Evolutionary conservation across 2,113 vertebrate species (phyloP).

Genomic region (Sebastes schlegelii): DNA sequence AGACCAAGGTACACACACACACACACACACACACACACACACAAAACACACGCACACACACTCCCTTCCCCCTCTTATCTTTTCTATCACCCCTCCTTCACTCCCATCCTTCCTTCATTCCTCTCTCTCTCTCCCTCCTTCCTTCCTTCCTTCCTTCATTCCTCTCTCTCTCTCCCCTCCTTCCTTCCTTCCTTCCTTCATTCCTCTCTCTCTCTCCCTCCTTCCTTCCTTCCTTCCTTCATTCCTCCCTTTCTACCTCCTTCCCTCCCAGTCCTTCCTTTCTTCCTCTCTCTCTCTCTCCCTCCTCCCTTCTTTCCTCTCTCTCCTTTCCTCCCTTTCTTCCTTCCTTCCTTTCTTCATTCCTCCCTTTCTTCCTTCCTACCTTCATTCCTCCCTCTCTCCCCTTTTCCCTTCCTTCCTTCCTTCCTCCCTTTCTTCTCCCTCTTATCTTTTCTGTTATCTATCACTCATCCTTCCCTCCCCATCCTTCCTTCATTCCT

Average conservation of each 20-base stretch:
- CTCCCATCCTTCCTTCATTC: too few species aligned
- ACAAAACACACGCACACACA: neutral
- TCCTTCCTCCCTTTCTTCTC: neutral
- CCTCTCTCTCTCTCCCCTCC: neutral
- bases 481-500: too few species aligned
- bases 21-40: neutral
- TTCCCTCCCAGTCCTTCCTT: too few species aligned
- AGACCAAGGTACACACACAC: conserved; percentile 82
- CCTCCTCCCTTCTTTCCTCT: neutral
- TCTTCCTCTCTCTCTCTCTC: too few species aligned
- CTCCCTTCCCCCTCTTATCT: neutral
- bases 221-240: too few species aligned
- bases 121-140: neutral
- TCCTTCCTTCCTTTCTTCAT: too few species aligned
- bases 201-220: too few species aligned
- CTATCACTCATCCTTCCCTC: neutral
- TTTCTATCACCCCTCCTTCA: too few species aligned
- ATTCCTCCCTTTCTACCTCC: too few species aligned
- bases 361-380: too few species aligned
- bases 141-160: neutral
- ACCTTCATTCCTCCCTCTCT: neutral
- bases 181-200: neutral
- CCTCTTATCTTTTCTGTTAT: too few species aligned
- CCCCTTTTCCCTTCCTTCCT: neutral
- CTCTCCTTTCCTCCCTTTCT: too few species aligned